Evolutionary conservation across 2,888 invertebrate species (phyloP), one percentile per base, ranked within the genome.

Genomic region (Eumerus sabulonum): DNA sequence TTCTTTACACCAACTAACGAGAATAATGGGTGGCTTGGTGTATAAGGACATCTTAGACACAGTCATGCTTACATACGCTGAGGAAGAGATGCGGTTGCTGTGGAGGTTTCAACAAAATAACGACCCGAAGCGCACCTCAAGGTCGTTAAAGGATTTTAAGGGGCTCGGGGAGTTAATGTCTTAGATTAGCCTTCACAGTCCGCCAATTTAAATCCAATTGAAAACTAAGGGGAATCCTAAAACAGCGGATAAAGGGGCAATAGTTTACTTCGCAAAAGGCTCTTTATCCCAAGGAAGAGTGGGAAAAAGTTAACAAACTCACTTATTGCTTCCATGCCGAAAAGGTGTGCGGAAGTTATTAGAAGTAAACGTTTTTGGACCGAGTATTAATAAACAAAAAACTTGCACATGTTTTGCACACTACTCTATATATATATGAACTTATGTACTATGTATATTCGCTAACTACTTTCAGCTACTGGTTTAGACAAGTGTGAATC

Each of bases 11-110:
- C 7, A 27, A 27, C 2, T 27, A 27, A 27, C 2, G 27, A 7
- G 27, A 27, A 27, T 27, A 27, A 27, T 27, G 27, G 27, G 7
- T 13, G 13, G 50, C 9, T 51, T 51, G 19, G 35, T 1, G 14
- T 63, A 72, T 14, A 35, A 38, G 4, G 18, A 45, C 40, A 50
- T 67, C n/a, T 53, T 67, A 17, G 56, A 44, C 9, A 44, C 50
- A n/a, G 27, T 53, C 17, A 60, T 74, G 74, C 27, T 67, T 19
- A 54, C 60, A 16, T 60, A 67, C 38, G 62, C 60, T 51, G 60
- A 67, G 19, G 67, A 63, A 48, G 56, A 71, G 14, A 71, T 71
- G 56, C 63, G 56, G 11, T 40, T 71, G 17, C 14, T 27, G 19
- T 64, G 71, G 71, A 14, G 27, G 12, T 57, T 57, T 11, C 57